Conservation (phyloP, 2,888 invertebrate genomes). For the Lasioglossum malachurum region DNA sequence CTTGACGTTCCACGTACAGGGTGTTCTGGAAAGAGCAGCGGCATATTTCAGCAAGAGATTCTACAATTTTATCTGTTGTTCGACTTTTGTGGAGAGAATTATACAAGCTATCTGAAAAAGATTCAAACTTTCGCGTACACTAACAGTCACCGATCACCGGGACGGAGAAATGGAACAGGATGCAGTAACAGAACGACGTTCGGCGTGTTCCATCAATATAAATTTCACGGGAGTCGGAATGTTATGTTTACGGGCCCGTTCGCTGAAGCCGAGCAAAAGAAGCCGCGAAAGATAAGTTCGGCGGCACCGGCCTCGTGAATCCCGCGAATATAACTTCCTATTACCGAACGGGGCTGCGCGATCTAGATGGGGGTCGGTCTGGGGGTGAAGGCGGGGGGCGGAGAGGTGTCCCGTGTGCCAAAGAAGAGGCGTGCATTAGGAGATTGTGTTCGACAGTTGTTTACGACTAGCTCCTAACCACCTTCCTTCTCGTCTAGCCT, state of each 20-base stretch:
- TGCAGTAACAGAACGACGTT: slow-evolving; percentile 35
- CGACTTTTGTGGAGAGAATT: background rate
- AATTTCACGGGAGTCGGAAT: slow-evolving; percentile 38
- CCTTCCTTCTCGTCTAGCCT: slow-evolving; percentile 68
- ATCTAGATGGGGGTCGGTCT: slow-evolving; percentile 35
- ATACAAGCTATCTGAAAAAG: background rate
- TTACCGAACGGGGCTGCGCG: slow-evolving; percentile 72
- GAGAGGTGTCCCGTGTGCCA: slow-evolving; percentile 71
- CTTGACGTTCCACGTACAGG: too few species aligned
- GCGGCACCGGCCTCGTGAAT: slow-evolving; percentile 65
- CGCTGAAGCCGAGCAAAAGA: slow-evolving; percentile 13
- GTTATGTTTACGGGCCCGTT: slow-evolving; percentile 48
- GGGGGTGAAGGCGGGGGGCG: slow-evolving; percentile 27
- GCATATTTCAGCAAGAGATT: too few species aligned
- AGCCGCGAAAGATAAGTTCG: slow-evolving; percentile 55
- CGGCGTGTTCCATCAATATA: slow-evolving; percentile 26
- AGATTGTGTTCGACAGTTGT: slow-evolving; percentile 84
- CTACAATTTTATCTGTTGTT: background rate
- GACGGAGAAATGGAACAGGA: background rate
- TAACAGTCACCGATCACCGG: background rate
- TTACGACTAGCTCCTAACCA: slow-evolving; percentile 80
- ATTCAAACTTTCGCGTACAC: background rate
- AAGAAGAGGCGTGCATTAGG: slow-evolving; percentile 83
- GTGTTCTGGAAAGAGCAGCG: too few species aligned
- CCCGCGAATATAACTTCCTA: slow-evolving; percentile 79